Percentiles rank a stretch among this genome's conserved stretches.
Conservation (phyloP, 2,113 vertebrate species). For the Mandrillus leucophaeus region DNA sequence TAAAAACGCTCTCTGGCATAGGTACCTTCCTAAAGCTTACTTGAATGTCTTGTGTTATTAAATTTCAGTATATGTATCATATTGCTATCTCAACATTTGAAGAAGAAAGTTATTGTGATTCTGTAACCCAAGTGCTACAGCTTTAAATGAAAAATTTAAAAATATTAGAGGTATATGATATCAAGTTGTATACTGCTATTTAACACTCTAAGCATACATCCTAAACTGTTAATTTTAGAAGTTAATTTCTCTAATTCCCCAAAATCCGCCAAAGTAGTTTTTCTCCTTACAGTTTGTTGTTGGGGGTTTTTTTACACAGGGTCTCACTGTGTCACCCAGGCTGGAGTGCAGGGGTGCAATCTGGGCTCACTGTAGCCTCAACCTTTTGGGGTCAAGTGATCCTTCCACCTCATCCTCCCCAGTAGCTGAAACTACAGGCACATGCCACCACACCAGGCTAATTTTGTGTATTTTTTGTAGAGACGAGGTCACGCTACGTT, state of each 20-base stretch:
- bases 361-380: too few relatives aligned
- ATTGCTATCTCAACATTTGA: neutral
- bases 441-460: too few relatives aligned
- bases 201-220: neutral
- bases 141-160: neutral
- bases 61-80: constrained; percentile 4
- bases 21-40: neutral
- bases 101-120: neutral
- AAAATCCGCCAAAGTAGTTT: neutral
- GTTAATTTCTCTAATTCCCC: constrained; percentile 19
- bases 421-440: too few relatives aligned
- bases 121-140: neutral
- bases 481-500: too few relatives aligned
- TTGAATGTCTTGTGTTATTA: neutral
- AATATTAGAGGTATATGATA: neutral
- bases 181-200: neutral
- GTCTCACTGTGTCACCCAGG: too few relatives aligned
- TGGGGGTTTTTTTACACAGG: too few relatives aligned
- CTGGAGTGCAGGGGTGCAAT: too few relatives aligned
- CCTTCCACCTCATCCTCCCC: too few relatives aligned
- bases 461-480: too few relatives aligned
- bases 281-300: neutral
- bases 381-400: too few relatives aligned
- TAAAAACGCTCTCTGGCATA: constrained; percentile 23
- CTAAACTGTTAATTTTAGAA: neutral